Conservation (phyloP, 1,140 invertebrate genomes). For the Physella acuta region DNA sequence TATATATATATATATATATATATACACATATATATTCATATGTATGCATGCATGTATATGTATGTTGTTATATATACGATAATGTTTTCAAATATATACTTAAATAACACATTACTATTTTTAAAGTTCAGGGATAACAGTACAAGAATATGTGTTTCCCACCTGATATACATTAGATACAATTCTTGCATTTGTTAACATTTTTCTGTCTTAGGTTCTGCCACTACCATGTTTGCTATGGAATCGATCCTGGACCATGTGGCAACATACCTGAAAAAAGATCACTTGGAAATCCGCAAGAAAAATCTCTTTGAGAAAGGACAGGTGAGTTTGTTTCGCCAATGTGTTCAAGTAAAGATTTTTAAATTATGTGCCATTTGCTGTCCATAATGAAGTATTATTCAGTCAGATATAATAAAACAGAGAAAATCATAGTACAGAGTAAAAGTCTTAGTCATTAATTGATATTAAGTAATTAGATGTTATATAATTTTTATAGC, state of each 20-base stretch:
- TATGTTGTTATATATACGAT: not conserved
- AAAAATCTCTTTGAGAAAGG: slow-evolving; percentile 54
- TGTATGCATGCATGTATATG: not conserved
- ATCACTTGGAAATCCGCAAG: slow-evolving; percentile 66
- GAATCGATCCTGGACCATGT: slow-evolving; percentile 84
- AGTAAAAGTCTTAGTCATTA: too few relatives aligned
- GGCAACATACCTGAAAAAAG: slow-evolving; percentile 67
- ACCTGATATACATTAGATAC: too few relatives aligned
- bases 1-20: not conserved
- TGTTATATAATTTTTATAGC: too few relatives aligned
- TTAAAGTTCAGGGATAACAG: too few relatives aligned
- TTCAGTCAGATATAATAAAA: too few relatives aligned
- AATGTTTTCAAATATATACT: too few relatives aligned
- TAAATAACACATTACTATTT: not conserved
- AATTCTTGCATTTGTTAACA: not conserved
- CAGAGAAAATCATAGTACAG: too few relatives aligned
- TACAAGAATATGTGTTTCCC: not conserved
- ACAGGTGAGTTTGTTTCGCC: slow-evolving; percentile 41
- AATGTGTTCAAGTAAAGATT: too few relatives aligned
- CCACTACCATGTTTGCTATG: slow-evolving; percentile 57
- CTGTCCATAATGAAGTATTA: too few relatives aligned
- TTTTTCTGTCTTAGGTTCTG: slow-evolving; percentile 38
- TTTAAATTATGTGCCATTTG: too few relatives aligned
- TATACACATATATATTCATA: not conserved
- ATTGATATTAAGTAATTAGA: too few relatives aligned